Evolutionary conservation across 2,113 vertebrate genomes (phyloP), one percentile per base, ranked within the genome.

Genomic region (Ameiurus melas): DNA sequence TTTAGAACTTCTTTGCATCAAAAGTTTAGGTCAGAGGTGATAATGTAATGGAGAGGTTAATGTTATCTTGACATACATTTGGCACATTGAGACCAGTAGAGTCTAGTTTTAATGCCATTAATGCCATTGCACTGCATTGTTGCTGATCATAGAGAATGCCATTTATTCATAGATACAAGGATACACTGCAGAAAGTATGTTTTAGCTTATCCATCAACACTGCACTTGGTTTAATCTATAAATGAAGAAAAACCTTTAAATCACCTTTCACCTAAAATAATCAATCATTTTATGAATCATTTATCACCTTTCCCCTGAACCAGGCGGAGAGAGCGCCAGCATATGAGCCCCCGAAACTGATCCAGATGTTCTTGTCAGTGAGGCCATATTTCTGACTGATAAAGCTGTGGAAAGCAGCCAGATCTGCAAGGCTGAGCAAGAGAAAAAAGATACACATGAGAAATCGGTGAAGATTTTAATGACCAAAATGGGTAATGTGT

Each of bases 301-400:
- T 77, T 43, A 57, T 58, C 55, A 97, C 97, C 96, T 97, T 97
- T 80, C 96, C 94, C 87, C 96, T 93, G 82, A 97, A 93, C 97
- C 97, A 98, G 80, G 96, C 96, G 0, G 97, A 96, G 79, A 97
- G 93, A 3, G 96, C 94, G 58, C 97, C 97, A 0, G 96, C 93
- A 20, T 97, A 97, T 13, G 97, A 97, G 80, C 97, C 97, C 79
- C 97, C 97, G 0, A 97, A 97, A 92, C 96, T 95, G 93, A 97
- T 94, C 97, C 97, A 98, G 71, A 93, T 95, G 92, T 97, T 96
- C 62, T 90, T 93, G 71, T 78, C 25, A 12, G 91, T 95, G 85
- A 98, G 90, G n/a, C 87, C 92, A 91, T 95, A 96, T 73, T 89
- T 94, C 51, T 93, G 87, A 22, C 93, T 93, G 86, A 98, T 93